Base-by-base conservation (phyloP, 1,140 invertebrate genomes). In the Potamilus streckersoni region DNA sequence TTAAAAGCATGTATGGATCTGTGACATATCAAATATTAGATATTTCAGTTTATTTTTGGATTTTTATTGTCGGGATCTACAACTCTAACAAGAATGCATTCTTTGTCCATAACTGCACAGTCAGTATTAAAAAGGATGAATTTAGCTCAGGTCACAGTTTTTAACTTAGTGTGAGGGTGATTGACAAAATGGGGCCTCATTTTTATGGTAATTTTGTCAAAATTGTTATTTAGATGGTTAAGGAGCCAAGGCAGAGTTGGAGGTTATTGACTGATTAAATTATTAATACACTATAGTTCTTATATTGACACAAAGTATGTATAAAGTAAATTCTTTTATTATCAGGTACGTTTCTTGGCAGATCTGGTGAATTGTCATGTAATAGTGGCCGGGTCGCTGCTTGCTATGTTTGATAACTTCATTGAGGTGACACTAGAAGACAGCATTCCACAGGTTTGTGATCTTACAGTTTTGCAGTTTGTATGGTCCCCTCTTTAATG, bases 361-460 rank as follows among this genome's bases (percentile, higher is more conserved):
- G 98, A 99, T 91, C 91, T 99, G 71, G 97, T 98, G 0, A 99
- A 99, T 89, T 98, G 97, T 84, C 96, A 98, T 90, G 97, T 99
- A 2, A 93, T 99, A 71, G 97, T 96, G 49, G 95, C 96, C 61
- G 95, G 94, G 58, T 98, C 97, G 11, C 91, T 99, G 38, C 91
- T 99, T 80, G 95, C 96, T 84, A 91, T 99, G 71, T 93, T 98
- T 82, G 96, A 99, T 88, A 97, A 94, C 81, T 95, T 99, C 92
- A 93, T 99, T 49, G 96, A 99, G 90, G 95, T 96, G 74, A 95
- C 96, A 0, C 94, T 97, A 86, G 98, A 99, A 90, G 96, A 97
- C 86, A 94, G 93, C 81, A 96, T 97, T 49, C 97, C 97, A 58
- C 93, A 94, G 89, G 93, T 93, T 84, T 79, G 77, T 49, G 6